Evolutionary conservation across 2,113 vertebrate species (phyloP).

Genomic region (Sebastes schlegelii): DNA sequence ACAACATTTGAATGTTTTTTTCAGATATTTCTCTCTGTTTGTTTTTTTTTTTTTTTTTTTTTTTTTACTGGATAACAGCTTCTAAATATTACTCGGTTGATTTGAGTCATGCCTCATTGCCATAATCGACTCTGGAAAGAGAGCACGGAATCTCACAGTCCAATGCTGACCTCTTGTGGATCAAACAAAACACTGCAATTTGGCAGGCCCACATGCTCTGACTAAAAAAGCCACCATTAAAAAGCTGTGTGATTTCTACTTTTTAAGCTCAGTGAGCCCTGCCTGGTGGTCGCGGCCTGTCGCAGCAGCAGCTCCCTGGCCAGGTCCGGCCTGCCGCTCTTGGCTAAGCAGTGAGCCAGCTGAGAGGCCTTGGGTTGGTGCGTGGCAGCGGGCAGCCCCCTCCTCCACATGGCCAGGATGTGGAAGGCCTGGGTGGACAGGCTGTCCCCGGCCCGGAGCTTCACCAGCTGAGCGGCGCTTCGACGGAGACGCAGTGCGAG

Average conservation of each 20-base stretch:
- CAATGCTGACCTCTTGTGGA: slow-evolving; percentile 70
- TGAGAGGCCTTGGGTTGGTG: slow-evolving; percentile 81
- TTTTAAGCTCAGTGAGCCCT: not conserved
- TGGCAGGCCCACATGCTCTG: not conserved
- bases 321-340: slow-evolving; percentile 87
- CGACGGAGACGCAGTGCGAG: slow-evolving; percentile 81
- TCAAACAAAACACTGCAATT: not conserved
- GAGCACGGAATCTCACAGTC: not conserved
- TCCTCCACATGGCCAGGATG: slow-evolving; percentile 88
- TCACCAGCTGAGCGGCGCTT: slow-evolving; percentile 87
- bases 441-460: slow-evolving; percentile 83
- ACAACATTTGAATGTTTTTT: not conserved
- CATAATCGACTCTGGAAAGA: not conserved
- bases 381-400: slow-evolving; percentile 82
- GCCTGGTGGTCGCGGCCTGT: slow-evolving; percentile 33
- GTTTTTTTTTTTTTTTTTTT: not conserved
- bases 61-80: not conserved
- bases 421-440: slow-evolving; percentile 85
- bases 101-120: not conserved
- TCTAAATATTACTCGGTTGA: not conserved
- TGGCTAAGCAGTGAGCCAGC: slow-evolving; percentile 84
- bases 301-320: slow-evolving; percentile 78
- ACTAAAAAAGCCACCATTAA: not conserved
- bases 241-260: not conserved
- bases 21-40: not conserved